phyloP scores from a whole-genome alignment of 1,140 invertebrate species.

The Cecropterus lyciades region DNA sequence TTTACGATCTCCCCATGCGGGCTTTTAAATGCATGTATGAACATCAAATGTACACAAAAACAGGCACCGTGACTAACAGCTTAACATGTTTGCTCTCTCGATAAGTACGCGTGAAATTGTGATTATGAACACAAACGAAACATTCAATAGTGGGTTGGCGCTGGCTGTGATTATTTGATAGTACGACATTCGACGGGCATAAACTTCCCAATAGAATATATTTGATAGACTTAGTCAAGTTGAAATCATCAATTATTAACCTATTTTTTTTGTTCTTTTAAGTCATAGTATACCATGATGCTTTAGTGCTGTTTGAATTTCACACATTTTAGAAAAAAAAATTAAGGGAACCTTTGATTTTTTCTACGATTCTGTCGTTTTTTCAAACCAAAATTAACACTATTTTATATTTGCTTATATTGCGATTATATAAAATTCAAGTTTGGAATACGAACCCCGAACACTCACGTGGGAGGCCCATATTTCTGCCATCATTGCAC shows the following conservation, averaged over 20 bases:
- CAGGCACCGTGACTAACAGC: constrained; percentile 70
- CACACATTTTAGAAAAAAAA: no score
- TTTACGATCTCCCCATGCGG: constrained; percentile 47
- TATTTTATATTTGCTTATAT: no score
- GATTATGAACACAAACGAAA: constrained; percentile 70
- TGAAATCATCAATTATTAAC: constrained; percentile 2
- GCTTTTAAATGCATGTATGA: constrained; percentile 55
- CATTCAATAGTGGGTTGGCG: constrained; percentile 52
- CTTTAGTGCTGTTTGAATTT: no score
- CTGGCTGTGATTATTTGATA: constrained; percentile 45
- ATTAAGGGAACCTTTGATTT: no score
- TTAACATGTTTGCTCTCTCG: constrained; percentile 71
- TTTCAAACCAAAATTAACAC: no score
- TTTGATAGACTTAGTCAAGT: constrained; percentile 14
- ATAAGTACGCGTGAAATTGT: constrained; percentile 77
- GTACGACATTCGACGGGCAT: constrained; percentile 25
- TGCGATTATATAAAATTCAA: no score
- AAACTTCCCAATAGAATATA: constrained; percentile 18
- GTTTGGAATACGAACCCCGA: no score
- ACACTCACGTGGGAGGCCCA: no score
- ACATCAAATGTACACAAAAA: constrained; percentile 61
- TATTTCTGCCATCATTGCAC: no score
- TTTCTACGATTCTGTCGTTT: no score
- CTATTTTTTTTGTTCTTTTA: background rate
- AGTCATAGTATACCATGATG: no score